phyloP scores from a whole-genome alignment of 35 echinoderm and acorn worm species.

The Acanthaster planci region DNA sequence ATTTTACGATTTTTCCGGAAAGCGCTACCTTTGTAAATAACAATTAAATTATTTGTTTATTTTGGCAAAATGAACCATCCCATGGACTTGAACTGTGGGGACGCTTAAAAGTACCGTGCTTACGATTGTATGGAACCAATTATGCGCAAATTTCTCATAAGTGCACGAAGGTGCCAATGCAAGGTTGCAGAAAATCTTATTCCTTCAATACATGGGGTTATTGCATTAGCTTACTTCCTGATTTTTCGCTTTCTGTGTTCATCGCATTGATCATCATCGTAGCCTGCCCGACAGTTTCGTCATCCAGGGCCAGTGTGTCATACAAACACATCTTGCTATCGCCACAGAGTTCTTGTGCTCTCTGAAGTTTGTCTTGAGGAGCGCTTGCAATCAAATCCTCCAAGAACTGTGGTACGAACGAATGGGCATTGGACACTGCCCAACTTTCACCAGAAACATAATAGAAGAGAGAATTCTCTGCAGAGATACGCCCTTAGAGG shows the following conservation, averaged over 20 bases:
- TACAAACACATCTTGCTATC: constrained; percentile 60
- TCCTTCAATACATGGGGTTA: no score
- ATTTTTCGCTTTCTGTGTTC: neutral
- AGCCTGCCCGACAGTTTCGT: constrained; percentile 35
- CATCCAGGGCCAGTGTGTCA: constrained; percentile 65
- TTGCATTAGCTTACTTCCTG: constrained; percentile 9
- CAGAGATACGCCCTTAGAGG: constrained; percentile 57
- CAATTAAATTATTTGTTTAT: no score
- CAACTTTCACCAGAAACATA: constrained; percentile 43
- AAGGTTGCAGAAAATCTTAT: no score
- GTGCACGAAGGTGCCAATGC: no score
- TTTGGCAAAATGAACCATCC: no score
- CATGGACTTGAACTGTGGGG: no score
- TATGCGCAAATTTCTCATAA: no score
- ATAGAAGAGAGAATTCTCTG: constrained; percentile 56
- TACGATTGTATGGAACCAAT: no score
- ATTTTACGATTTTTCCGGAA: no score
- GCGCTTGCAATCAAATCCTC: constrained; percentile 41
- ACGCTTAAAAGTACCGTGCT: no score
- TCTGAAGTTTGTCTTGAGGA: constrained; percentile 3
- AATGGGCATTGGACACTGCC: constrained; percentile 42
- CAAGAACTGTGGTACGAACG: constrained; percentile 67
- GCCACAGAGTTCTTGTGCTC: constrained; percentile 29
- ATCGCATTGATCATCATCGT: constrained; percentile 46
- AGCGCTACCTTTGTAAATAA: no score